Evolutionary conservation across 2,888 invertebrate species (phyloP), one percentile per base, ranked within the genome.

Genomic region (Drosophila trichaetosa): DNA sequence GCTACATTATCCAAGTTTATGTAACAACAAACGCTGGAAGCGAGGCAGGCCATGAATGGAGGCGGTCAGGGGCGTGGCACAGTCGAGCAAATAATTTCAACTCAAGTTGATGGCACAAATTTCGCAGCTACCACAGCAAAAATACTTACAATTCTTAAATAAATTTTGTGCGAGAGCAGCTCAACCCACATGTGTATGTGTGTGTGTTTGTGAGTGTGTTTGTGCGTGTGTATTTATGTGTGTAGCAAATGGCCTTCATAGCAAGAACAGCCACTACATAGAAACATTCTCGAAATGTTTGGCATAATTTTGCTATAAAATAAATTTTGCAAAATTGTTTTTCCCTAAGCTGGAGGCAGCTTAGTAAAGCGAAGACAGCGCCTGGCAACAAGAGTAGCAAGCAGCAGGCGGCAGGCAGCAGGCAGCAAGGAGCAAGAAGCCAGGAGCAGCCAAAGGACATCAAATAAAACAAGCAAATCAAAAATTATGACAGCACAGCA

Each of bases 301-400:
- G 91, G 91, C 91, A 92, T 91, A 92, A 91, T 91, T 92, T 90
- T 89, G 88, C 85, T 88, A 91, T 91, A 91, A 92, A 92, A 91
- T 91, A 92, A 91, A 91, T 91, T 92, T 89, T 89, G 91, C 91
- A 86, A 89, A 91, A 89, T 90, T 89, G 91, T 91, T 91, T 89
- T 91, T 84, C 79, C 76, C 79, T 85, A 87, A 87, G 90, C 90
- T 86, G 74, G 75, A 77, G 74, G 84, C 79, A 89, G 89, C 90
- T 90, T 83, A 83, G 79, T 34, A 74, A 67, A 73, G 59, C 80
- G 69, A 75, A 76, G 83, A 80, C 81, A 78, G 76, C 63, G 69
- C 60, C 46, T 48, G 58, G 73, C 65, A 85, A 64, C 58, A 60
- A 42, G 13, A 53, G 63, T 16, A 24, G 21, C 53, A 34, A 69